Evolutionary conservation across 2,888 invertebrate species (phyloP).

Genomic region (Microplitis deprimator): DNA sequence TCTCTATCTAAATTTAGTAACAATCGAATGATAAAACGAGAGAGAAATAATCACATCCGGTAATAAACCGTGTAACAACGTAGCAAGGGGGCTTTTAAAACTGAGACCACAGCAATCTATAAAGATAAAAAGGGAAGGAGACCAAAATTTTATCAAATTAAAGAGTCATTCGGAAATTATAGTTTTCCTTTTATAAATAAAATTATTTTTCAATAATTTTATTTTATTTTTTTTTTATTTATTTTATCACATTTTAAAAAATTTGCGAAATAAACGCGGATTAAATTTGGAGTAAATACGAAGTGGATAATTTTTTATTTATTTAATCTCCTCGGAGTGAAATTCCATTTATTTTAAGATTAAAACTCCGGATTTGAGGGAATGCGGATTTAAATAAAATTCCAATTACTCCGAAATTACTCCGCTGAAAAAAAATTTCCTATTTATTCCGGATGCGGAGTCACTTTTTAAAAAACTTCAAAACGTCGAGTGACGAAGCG

Average conservation of each 20-base stretch:
- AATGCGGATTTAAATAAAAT: neutral
- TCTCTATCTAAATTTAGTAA: slow-evolving; percentile 11
- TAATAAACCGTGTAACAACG: slow-evolving; percentile 47
- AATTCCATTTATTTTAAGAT: neutral
- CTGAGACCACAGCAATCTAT: slow-evolving; percentile 5
- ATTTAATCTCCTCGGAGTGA: too few species aligned
- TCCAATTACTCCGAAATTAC: neutral
- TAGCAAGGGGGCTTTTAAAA: slow-evolving; percentile 9
- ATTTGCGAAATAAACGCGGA: too few species aligned
- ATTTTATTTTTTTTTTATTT: neutral
- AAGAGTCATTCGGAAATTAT: slow-evolving; percentile 25
- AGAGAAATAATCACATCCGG: slow-evolving; percentile 38
- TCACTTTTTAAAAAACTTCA: too few species aligned
- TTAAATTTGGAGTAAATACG: too few species aligned
- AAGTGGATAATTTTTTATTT: too few species aligned
- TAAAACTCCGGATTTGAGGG: too few species aligned
- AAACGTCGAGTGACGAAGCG: too few species aligned
- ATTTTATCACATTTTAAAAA: too few species aligned
- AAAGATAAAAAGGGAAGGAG: neutral
- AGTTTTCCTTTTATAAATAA: slow-evolving; percentile 1
- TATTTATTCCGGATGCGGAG: neutral
- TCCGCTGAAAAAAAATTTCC: too few species aligned
- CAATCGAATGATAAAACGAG: slow-evolving; percentile 30
- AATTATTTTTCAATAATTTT: neutral
- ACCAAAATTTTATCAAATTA: slow-evolving; percentile 28